These are phyloP conservation scores for Alexandromys fortis DNA, from an alignment of 2,113 vertebrate species.

Conservation along the genomic window DNA sequence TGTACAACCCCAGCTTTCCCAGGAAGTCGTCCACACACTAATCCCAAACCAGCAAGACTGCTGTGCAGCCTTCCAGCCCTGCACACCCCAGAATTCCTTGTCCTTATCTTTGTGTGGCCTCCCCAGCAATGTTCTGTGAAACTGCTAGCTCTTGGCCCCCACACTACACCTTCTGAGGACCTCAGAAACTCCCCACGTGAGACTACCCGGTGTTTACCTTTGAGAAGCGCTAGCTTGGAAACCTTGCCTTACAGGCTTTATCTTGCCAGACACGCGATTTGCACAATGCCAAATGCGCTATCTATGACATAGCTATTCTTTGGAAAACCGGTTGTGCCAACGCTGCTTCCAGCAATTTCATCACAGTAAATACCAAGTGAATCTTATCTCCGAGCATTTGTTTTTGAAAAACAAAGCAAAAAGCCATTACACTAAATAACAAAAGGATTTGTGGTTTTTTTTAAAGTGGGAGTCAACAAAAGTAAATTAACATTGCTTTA, in stretches of 20 bases:
- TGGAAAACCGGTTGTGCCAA: neutral
- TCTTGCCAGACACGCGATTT: neutral
- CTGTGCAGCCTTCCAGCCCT: neutral
- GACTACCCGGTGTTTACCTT: neutral
- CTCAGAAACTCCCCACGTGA: neutral
- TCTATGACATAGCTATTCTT: neutral
- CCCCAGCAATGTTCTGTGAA: neutral
- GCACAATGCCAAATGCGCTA: neutral
- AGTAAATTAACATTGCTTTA: slow-evolving; percentile 19
- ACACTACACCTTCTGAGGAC: neutral
- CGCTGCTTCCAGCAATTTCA: neutral
- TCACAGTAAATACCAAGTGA: neutral
- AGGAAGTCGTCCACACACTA: neutral
- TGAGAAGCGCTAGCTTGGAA: neutral
- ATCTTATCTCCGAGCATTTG: neutral
- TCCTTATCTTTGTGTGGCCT: neutral
- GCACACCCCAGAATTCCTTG: neutral
- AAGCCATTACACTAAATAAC: neutral
- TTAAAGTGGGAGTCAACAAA: neutral
- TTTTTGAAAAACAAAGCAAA: neutral
- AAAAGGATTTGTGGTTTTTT: neutral
- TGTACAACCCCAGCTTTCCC: neutral
- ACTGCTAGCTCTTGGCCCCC: neutral
- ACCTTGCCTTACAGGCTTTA: neutral
- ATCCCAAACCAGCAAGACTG: neutral